Evolutionary conservation across 2,888 invertebrate genomes (phyloP).

Genomic region (Auanema freiburgensis): DNA sequence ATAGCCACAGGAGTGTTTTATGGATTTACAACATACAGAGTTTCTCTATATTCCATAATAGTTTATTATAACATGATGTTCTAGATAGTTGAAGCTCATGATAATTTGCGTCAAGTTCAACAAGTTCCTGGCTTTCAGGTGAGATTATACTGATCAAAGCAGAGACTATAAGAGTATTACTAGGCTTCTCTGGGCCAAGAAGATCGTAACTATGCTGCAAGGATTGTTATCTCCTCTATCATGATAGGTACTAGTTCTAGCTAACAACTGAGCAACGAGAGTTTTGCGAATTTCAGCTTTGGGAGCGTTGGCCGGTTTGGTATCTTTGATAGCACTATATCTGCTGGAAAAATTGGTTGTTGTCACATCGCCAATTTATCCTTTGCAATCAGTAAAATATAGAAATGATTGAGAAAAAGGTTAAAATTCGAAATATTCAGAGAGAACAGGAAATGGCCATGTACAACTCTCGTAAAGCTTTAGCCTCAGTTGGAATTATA

Average conservation of each 20-base stretch:
- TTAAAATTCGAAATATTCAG: slow-evolving; percentile 32
- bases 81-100: slow-evolving; percentile 38
- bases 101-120: slow-evolving; percentile 29
- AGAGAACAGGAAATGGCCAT: slow-evolving; percentile 53
- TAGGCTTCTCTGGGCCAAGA: slow-evolving; percentile 35
- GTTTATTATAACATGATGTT: background rate
- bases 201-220: slow-evolving; percentile 52
- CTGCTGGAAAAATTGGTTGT: slow-evolving; percentile 56
- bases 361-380: slow-evolving; percentile 48
- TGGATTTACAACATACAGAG: slow-evolving; percentile 61
- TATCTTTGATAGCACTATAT: slow-evolving; percentile 49
- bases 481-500: slow-evolving; percentile 49
- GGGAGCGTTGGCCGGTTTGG: slow-evolving; percentile 46
- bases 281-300: slow-evolving; percentile 10
- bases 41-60: slow-evolving; percentile 21
- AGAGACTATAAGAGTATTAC: background rate
- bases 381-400: slow-evolving; percentile 42
- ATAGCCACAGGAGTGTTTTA: slow-evolving; percentile 61
- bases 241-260: slow-evolving; percentile 48
- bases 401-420: slow-evolving; percentile 10
- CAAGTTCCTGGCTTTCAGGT: slow-evolving; percentile 29
- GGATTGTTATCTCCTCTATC: slow-evolving; percentile 55
- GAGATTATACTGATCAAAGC: background rate
- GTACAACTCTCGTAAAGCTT: slow-evolving; percentile 35
- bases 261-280: too few relatives aligned